Evolutionary conservation across 2,113 vertebrate genomes (phyloP).

Genomic region (Brevimyrus niger): DNA sequence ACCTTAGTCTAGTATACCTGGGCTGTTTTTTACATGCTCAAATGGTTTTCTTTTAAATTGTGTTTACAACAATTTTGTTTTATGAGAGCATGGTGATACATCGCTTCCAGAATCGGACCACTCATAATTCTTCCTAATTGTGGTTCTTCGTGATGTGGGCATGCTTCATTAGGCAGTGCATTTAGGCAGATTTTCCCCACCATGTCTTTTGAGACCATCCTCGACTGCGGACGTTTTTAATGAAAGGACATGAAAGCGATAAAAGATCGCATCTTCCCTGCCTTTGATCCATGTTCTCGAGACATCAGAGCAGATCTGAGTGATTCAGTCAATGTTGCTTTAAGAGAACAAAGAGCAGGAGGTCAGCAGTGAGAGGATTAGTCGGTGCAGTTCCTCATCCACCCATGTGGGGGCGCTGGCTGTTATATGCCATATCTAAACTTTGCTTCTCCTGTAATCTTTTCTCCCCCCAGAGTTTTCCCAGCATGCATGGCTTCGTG

Average conservation of each 20-base stretch:
- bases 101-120: background rate
- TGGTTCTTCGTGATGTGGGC: background rate
- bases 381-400: background rate
- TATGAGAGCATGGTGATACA: background rate
- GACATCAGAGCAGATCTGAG: background rate
- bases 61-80: background rate
- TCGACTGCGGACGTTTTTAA: background rate
- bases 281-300: conserved; percentile 31
- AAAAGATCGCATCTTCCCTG: conserved; percentile 12
- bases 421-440: background rate
- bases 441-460: background rate
- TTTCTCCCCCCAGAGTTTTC: background rate
- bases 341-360: background rate
- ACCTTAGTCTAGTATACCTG: background rate
- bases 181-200: background rate
- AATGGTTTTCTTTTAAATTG: background rate
- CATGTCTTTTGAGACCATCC: background rate
- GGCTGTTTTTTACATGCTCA: background rate
- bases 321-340: background rate
- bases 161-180: background rate
- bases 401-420: background rate
- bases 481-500: background rate
- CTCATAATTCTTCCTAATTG: background rate
- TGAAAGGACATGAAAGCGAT: conserved; percentile 25
- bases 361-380: background rate